phyloP scores from a whole-genome alignment of 2,888 invertebrate species.

The Nemoura dubitans region DNA sequence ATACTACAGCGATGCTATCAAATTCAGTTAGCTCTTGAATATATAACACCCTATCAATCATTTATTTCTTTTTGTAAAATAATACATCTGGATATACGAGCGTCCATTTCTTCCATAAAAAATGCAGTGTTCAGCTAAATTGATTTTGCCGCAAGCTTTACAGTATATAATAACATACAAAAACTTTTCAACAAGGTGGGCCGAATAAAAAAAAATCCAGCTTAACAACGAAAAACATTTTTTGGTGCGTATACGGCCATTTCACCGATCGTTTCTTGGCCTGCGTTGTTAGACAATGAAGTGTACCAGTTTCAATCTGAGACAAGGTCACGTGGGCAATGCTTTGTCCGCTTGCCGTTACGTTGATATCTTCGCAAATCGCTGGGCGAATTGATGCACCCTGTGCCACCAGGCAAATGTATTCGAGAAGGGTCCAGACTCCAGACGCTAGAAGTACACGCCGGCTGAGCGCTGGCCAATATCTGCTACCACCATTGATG shows the following conservation, averaged over 20 bases:
- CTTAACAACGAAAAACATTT: background rate
- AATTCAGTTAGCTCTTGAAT: background rate
- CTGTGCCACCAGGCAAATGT: background rate
- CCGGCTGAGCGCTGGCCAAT: too few species aligned
- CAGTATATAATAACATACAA: background rate
- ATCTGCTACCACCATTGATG: too few species aligned
- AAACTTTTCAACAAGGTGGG: background rate
- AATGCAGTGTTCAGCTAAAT: slow-evolving; percentile 7
- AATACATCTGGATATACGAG: background rate
- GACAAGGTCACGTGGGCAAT: background rate
- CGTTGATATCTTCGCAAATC: too few species aligned
- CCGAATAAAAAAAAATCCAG: background rate
- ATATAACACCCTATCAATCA: background rate
- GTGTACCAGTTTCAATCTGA: background rate
- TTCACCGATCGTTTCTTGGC: background rate
- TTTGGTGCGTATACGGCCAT: background rate
- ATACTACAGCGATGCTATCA: background rate
- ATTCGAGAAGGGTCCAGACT: background rate
- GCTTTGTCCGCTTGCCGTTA: background rate
- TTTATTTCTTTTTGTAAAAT: background rate
- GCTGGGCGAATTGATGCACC: background rate
- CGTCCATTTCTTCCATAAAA: background rate
- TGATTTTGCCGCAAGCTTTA: background rate
- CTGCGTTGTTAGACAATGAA: background rate
- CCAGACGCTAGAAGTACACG: background rate